These are phyloP conservation scores for Pocota personata DNA, from an alignment of 2,888 invertebrate genomes.

Conservation along the genomic window DNA sequence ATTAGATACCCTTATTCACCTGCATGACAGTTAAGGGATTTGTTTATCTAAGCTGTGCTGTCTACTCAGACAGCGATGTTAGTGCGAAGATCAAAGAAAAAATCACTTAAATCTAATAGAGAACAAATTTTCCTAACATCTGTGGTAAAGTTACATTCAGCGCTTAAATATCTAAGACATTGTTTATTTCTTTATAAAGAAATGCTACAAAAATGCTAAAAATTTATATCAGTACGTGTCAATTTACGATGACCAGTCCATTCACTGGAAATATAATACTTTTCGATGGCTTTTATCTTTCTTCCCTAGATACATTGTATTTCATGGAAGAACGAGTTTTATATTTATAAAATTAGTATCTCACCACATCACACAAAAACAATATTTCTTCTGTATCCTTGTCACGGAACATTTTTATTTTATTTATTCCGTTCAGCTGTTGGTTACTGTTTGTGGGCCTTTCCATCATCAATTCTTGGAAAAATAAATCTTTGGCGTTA, in stretches of 20 bases:
- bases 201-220: too few relatives aligned
- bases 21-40: too few relatives aligned
- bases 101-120: too few relatives aligned
- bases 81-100: too few relatives aligned
- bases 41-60: too few relatives aligned
- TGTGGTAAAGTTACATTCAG: too few relatives aligned
- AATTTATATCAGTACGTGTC: neutral
- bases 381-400: slow-evolving; percentile 3
- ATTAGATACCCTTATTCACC: too few relatives aligned
- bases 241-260: neutral
- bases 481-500: neutral
- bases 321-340: neutral
- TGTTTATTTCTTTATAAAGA: too few relatives aligned
- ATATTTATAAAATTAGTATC: neutral
- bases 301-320: neutral
- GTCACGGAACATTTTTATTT: neutral
- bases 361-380: neutral
- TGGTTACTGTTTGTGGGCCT: neutral
- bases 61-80: too few relatives aligned
- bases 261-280: neutral
- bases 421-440: neutral
- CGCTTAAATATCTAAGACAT: too few relatives aligned
- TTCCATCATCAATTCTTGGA: neutral
- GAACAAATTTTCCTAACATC: too few relatives aligned
- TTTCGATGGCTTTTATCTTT: neutral